Percentiles rank a stretch among this genome's conserved stretches.
Evolutionary conservation across 35 echinoderm and acorn worm genomes (phyloP).

Genomic region (Eucidaris tribuloides): DNA sequence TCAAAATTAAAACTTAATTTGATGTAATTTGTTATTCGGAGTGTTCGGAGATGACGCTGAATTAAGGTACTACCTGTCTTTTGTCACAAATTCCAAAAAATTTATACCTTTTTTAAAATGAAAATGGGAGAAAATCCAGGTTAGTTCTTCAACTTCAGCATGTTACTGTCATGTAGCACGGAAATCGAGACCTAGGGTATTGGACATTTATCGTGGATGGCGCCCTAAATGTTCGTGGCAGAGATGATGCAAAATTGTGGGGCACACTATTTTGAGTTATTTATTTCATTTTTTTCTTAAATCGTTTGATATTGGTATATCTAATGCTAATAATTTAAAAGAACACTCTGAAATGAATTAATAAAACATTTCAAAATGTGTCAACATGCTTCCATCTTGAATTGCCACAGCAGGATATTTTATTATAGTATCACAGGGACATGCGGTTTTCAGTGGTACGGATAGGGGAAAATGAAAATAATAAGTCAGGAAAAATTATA

Average conservation of each 20-base stretch:
- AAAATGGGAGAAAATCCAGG: no score
- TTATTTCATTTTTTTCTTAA: slow-evolving; percentile 3
- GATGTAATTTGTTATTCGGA: not conserved
- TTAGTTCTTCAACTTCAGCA: no score
- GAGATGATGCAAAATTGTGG: slow-evolving; percentile 9
- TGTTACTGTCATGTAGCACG: no score
- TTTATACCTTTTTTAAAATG: not conserved
- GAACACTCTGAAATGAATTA: slow-evolving; percentile 1
- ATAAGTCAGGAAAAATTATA: not conserved
- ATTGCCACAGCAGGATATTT: not conserved
- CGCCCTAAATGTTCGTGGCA: not conserved
- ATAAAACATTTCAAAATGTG: not conserved
- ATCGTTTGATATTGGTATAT: slow-evolving; percentile 14
- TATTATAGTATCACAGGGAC: not conserved
- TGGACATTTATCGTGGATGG: not conserved
- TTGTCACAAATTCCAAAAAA: slow-evolving; percentile 2
- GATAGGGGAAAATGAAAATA: not conserved
- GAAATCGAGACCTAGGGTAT: no score
- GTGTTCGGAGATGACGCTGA: slow-evolving; percentile 5
- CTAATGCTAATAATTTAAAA: not conserved
- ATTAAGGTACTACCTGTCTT: not conserved
- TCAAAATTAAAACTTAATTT: slow-evolving; percentile 1
- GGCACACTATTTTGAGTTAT: slow-evolving; percentile 2
- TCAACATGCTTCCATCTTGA: slow-evolving; percentile 3
- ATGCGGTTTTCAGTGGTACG: slow-evolving; percentile 8